Percentiles rank a stretch among this genome's conserved stretches.
Evolutionary conservation across 2,797 vertebrate species (phyloP).

Genomic region (Acrossocheilus fasciatus): DNA sequence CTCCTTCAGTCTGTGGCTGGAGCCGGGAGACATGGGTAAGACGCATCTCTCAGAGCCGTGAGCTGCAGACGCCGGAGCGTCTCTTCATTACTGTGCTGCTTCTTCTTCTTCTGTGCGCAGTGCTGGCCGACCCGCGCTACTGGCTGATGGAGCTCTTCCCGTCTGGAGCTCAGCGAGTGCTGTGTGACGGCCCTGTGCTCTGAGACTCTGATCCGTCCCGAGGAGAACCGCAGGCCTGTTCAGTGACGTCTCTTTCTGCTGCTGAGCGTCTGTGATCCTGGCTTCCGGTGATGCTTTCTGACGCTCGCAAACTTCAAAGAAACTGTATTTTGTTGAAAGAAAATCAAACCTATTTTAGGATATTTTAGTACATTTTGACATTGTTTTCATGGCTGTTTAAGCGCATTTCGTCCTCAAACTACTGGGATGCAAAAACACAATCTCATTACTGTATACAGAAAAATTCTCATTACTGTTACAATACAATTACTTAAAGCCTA

Average conservation of each 20-base stretch:
- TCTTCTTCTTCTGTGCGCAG: slow-evolving; percentile 61
- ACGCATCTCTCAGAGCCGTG: background rate
- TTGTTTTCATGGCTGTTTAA: background rate
- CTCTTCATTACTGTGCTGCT: background rate
- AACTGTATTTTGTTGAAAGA: background rate
- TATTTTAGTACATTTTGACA: background rate
- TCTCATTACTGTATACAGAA: background rate
- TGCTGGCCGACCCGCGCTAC: slow-evolving; percentile 79
- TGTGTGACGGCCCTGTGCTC: slow-evolving; percentile 78
- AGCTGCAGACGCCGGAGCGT: background rate
- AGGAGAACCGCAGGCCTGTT: background rate
- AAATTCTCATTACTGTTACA: background rate
- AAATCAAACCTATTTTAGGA: background rate
- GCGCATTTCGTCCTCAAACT: background rate
- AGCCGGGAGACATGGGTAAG: slow-evolving; percentile 89
- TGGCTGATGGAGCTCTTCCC: slow-evolving; percentile 83
- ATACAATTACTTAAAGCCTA: background rate
- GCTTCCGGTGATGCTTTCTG: background rate
- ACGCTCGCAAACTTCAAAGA: background rate
- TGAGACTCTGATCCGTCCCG: slow-evolving; percentile 48
- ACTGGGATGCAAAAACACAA: background rate
- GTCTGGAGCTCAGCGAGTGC: slow-evolving; percentile 76
- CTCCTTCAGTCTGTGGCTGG: slow-evolving; percentile 83
- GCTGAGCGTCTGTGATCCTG: background rate
- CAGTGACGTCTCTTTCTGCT: background rate